Evolutionary conservation across 1,140 invertebrate genomes (phyloP), one percentile per base, ranked within the genome.

Genomic region (Euborellia annulipes): DNA sequence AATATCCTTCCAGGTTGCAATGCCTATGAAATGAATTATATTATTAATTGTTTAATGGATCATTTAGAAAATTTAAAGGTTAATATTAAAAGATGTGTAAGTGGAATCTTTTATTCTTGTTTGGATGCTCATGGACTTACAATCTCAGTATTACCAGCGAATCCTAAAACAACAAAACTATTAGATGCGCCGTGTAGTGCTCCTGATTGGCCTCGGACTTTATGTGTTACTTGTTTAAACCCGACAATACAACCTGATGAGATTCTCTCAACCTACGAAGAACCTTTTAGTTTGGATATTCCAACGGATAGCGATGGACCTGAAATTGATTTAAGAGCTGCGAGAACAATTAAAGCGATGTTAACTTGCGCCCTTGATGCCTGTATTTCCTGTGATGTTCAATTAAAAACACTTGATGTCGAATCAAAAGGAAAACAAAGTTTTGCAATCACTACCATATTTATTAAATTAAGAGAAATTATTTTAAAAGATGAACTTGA

Each of bases 1-100:
- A 81, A 81, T 55, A 80, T 79, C 58, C 56, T 79, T 19, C 70
- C 72, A 34, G 69, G 68, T 16, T 62, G 67, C 3, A 69, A 67
- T n/a, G 64, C 69, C 45, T 52, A 79, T 32, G 78, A 83, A 58
- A 61, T 73, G 55, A 69, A 69, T 44, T 66, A 79, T 36, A 61
- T 81, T 34, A 61, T 68, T 18, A 67, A 63, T 41, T 77, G 81
- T 57, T 59, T 71, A 2, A 50, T 80, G 1, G 48, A 61, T 32
- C 60, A 63, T 48, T 53, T 72, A 22, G 51, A 49, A 14, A 48
- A 54, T 14, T 49, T 56, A 34, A 59, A 65, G 7, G 55, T 73
- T 11, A 54, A 49, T 23, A 57, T 79, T 11, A 54, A 62, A 37
- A 57, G 72, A 50, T 59, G 71, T 17, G 79, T 74, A 55, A 59